Base-by-base conservation (phyloP, 2,888 invertebrate species). In the Parapristionchus giblindavisi region DNA sequence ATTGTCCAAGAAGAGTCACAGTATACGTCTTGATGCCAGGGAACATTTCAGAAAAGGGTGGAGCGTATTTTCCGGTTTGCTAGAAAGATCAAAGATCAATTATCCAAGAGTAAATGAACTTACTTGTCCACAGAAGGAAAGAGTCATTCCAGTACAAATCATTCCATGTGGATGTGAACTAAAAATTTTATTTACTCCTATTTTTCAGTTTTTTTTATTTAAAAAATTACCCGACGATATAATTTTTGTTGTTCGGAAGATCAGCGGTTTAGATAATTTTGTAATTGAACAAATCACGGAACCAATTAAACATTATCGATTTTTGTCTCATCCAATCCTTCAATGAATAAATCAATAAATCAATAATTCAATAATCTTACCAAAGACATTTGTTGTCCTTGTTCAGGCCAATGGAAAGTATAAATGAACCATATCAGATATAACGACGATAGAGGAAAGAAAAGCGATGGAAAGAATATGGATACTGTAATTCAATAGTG, bases 151-250 rank as follows among this genome's bases (percentile, higher is more conserved):
- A 14, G 40, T 24, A 24, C 38, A 36, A 40, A 38, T 14, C 17
- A 61, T 32, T 40, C 61, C 61, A 32, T 61, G 61, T 11, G 61
- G 61, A 40, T 61, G 61, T 1, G 38, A 40, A 1, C 61, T 61
- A 40, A 4, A 24, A 61, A 40, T 17, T 24, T 8, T 29, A 3
- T 24, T 2, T 6, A 38, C 34, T n/a, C 1, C 8, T 2, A 14
- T 1, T 24, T 8, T n/a, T 38, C 34, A 4, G 32, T 34, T 3
- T 8, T 32, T n/a, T 11, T 4, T 1, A 17, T 17, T 14, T 21
- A 14, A n/a, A 56, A 43, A 43, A 17, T 8, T 61, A 61, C 61
- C 61, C 61, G 27, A 38, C n/a, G 24, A 61, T n/a, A 32, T 34
- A 34, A 14, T 61, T 61, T 40, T 27, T 36, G 2, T 61, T 40